Evolutionary conservation across 2,113 vertebrate genomes (phyloP), one percentile per base, ranked within the genome.

Genomic region (Rhynchomys soricoides): DNA sequence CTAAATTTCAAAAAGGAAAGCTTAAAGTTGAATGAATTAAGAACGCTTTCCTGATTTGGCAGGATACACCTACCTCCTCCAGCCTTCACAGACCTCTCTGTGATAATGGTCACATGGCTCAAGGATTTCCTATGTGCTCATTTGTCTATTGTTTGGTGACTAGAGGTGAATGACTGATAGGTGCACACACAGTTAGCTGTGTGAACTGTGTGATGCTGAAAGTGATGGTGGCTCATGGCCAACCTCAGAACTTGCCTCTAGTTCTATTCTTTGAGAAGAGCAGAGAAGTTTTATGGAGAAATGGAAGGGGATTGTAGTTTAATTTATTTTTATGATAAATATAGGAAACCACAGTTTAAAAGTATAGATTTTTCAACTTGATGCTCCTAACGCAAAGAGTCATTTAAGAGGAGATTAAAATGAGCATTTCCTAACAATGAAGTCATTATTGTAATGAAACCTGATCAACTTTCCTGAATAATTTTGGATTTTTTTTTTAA

Each of bases 381-480:
- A 98, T 97, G 78, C 81, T 97, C 95, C 93, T 81, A 98, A 97
- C 86, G 75, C 86, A 98, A 98, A 90, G 93, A 98, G 86, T 86
- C 89, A 97, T 97, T 98, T 98, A 74, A 97, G 96, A 96, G 97
- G 95, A 96, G 34, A 81, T 94, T 97, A 97, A 98, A 98, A 98
- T 97, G 96, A 98, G 88, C 93, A 92, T 77, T 98, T 98, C 71
- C 89, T 98, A 98, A 98, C 98, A 98, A 98, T 98, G 98, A 98
- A 98, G 97, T 98, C 98, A 98, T 97, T 99, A 97, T 98, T 98
- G 98, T 98, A 97, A 98, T 98, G 98, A 98, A 98, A 98, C 97
- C 90, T 97, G 98, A 98, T 98, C 97, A 98, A 98, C 97, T 98
- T 98, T 97, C 86, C 89, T 95, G 97, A 96, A 98, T 98, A 98